phyloP scores from a whole-genome alignment of 2,888 invertebrate genomes.

The Patella pellucida region DNA sequence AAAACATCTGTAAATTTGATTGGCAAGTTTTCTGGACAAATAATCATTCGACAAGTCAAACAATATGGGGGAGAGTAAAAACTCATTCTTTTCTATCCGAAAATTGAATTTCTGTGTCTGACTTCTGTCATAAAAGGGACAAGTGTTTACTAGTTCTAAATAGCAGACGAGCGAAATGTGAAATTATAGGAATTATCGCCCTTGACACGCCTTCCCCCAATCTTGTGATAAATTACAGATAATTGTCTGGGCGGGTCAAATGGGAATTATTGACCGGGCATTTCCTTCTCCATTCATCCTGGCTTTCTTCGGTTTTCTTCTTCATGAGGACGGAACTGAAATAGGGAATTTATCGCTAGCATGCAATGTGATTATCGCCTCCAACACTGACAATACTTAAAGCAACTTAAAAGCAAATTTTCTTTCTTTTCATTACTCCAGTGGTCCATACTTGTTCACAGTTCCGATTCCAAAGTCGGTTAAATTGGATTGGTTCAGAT shows the following conservation, averaged over 20 bases:
- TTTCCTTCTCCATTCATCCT: not conserved
- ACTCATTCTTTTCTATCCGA: not conserved
- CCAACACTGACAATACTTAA: not conserved
- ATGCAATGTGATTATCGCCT: conserved; percentile 9
- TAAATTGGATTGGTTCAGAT: conserved; percentile 5
- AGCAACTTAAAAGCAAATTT: conserved; percentile 12
- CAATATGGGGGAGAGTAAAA: not conserved
- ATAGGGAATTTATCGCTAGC: conserved; percentile 3
- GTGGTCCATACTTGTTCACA: conserved; percentile 7
- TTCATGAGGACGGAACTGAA: not conserved
- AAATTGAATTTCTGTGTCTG: conserved; percentile 10
- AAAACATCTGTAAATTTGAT: conserved; percentile 12
- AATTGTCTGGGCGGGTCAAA: conserved; percentile 10
- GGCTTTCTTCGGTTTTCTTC: not conserved
- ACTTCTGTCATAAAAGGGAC: not conserved
- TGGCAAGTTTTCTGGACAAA: conserved; percentile 7
- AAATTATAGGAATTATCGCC: conserved; percentile 12
- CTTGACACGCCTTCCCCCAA: conserved; percentile 6
- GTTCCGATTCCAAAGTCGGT: conserved; percentile 5
- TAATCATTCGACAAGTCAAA: conserved; percentile 1
- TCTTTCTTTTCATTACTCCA: conserved; percentile 7
- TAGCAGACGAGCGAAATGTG: conserved; percentile 2
- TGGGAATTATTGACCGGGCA: conserved; percentile 6
- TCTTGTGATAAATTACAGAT: conserved; percentile 11
- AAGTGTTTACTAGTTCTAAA: conserved; percentile 4